Percentiles rank a stretch among this genome's conserved stretches.
Evolutionary conservation across 2,888 invertebrate species (phyloP).

Genomic region (Folsomia candida): DNA sequence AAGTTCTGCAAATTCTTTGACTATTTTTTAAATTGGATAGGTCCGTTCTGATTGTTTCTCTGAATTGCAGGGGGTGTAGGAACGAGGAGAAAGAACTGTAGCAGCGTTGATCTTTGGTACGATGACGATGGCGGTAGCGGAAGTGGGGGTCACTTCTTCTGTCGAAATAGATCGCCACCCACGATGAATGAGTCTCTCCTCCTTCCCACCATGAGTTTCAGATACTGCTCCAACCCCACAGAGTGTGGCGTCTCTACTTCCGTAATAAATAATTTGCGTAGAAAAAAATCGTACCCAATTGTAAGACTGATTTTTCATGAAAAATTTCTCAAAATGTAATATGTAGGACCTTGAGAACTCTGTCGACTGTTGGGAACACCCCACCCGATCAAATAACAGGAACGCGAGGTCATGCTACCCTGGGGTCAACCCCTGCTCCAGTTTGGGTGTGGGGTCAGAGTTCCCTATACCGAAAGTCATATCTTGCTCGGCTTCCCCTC

Average conservation of each 20-base stretch:
- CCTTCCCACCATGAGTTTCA: background rate
- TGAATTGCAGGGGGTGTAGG: background rate
- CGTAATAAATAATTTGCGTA: no score
- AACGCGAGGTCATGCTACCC: no score
- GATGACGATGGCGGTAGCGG: no score
- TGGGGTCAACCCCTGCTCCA: no score
- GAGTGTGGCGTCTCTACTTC: slow-evolving; percentile 11
- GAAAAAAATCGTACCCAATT: background rate
- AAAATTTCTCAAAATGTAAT: no score
- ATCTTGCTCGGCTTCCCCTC: background rate
- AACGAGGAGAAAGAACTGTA: no score
- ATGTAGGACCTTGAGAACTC: background rate
- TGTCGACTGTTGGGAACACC: background rate
- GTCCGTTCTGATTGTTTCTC: background rate
- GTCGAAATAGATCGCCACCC: background rate
- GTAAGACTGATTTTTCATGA: no score
- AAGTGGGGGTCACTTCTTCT: background rate
- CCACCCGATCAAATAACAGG: background rate
- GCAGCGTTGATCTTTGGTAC: slow-evolving; percentile 3
- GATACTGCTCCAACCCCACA: slow-evolving; percentile 17
- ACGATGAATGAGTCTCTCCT: background rate
- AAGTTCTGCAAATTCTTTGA: no score
- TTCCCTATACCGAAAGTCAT: background rate
- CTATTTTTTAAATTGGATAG: no score
- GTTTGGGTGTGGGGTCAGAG: background rate